These are phyloP conservation scores for Halcyon senegalensis DNA, from an alignment of 2,113 vertebrate species.

Conservation along the genomic window DNA sequence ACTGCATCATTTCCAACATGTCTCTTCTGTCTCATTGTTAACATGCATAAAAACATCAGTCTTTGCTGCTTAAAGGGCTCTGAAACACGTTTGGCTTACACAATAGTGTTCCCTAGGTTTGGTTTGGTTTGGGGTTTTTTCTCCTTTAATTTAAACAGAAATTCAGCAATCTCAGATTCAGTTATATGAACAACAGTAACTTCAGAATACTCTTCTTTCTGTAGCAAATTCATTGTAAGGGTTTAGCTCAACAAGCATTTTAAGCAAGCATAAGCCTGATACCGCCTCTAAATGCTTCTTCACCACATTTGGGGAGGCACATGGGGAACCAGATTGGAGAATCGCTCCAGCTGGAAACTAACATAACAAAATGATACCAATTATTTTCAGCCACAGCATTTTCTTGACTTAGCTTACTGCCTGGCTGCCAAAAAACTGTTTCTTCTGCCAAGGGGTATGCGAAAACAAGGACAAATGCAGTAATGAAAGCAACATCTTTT, in stretches of 20 bases:
- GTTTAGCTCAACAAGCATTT: background rate
- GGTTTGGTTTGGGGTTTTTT: background rate
- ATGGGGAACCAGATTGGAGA: slow-evolving; percentile 49
- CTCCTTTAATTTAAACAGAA: background rate
- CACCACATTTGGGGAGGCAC: slow-evolving; percentile 43
- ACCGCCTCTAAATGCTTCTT: background rate
- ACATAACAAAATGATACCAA: background rate
- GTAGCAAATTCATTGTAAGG: background rate
- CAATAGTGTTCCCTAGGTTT: rapidly evolving
- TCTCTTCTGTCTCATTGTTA: background rate
- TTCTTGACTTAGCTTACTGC: slow-evolving; percentile 13
- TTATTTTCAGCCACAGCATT: slow-evolving; percentile 50
- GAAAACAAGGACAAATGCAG: slow-evolving; percentile 42
- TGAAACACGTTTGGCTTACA: background rate
- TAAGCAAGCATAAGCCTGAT: background rate
- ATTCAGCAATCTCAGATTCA: background rate
- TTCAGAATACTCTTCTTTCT: background rate
- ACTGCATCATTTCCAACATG: background rate
- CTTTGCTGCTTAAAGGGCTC: background rate
- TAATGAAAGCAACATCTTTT: slow-evolving; percentile 35
- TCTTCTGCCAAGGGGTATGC: slow-evolving; percentile 21
- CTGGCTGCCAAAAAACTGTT: slow-evolving; percentile 35
- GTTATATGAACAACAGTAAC: background rate
- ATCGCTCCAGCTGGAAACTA: slow-evolving; percentile 39
- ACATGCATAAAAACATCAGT: background rate